These are phyloP conservation scores for Neuroterus valhalla DNA, from an alignment of 1,140 invertebrate genomes.

Conservation along the genomic window DNA sequence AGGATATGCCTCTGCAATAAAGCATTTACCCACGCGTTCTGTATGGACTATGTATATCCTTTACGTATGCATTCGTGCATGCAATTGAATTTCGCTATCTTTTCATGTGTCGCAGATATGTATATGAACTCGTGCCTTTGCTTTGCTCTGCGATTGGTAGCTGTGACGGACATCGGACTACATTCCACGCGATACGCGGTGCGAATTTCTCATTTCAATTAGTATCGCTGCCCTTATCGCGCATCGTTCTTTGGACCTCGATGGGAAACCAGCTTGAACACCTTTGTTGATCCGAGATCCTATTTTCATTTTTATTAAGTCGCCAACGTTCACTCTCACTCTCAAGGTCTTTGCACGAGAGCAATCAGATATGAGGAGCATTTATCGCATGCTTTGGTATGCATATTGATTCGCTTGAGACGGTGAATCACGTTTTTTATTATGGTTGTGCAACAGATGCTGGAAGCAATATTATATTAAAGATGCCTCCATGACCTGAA, in stretches of 20 bases:
- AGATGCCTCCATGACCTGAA: too few species aligned
- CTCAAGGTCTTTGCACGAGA: not conserved
- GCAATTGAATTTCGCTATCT: conserved; percentile 48
- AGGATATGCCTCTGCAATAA: conserved; percentile 60
- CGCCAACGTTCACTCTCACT: not conserved
- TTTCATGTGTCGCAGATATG: not conserved
- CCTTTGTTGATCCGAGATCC: not conserved
- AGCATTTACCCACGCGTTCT: conserved; percentile 66
- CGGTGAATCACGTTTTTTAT: not conserved
- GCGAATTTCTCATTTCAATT: conserved; percentile 15
- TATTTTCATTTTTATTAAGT: not conserved
- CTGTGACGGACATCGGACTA: not conserved
- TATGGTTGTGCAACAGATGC: too few species aligned
- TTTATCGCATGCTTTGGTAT: not conserved
- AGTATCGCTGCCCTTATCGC: conserved; percentile 8
- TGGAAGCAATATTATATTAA: too few species aligned
- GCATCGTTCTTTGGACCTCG: not conserved
- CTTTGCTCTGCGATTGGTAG: not conserved
- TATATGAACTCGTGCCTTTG: not conserved
- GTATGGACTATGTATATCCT: conserved; percentile 52
- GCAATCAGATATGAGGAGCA: not conserved
- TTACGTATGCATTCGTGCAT: conserved; percentile 50
- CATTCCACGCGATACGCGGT: conserved; percentile 7
- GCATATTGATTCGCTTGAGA: not conserved
- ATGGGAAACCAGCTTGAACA: not conserved